phyloP scores from a whole-genome alignment of 2,113 vertebrate genomes.

The Epinephelus moara region DNA sequence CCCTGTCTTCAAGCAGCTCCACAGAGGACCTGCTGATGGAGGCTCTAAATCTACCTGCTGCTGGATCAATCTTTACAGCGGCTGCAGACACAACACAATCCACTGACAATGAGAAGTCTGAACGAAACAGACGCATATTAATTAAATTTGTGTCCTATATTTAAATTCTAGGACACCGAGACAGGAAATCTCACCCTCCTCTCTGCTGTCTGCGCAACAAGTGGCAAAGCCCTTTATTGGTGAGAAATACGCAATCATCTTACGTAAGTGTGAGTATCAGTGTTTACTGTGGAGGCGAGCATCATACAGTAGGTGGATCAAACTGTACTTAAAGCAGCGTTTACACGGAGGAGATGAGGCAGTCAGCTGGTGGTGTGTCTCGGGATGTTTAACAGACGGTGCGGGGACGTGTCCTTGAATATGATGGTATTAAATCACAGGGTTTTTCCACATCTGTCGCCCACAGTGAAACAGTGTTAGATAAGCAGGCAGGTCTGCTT shows the following conservation, averaged over 20 bases:
- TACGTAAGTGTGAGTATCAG: constrained; percentile 75
- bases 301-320: constrained; percentile 8
- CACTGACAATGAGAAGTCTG: neutral
- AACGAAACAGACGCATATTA: neutral
- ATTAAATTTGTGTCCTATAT: constrained; percentile 24
- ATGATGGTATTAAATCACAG: constrained; percentile 1
- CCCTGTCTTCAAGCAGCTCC: constrained; percentile 14
- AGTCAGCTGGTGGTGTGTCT: constrained; percentile 6
- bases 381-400: neutral
- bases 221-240: constrained; percentile 61
- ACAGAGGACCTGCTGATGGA: constrained; percentile 12
- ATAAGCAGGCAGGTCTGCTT: constrained; percentile 9
- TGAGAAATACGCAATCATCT: constrained; percentile 78
- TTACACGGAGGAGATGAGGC: neutral
- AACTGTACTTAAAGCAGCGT: constrained; percentile 34
- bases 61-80: neutral
- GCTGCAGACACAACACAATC: constrained; percentile 25
- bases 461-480: constrained; percentile 22
- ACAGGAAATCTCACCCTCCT: constrained; percentile 34
- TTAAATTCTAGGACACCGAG: constrained; percentile 61
- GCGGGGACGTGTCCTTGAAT: constrained; percentile 22
- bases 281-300: constrained; percentile 54
- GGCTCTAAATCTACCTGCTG: constrained; percentile 8
- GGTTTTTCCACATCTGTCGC: constrained; percentile 12
- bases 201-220: constrained; percentile 72